Evolutionary conservation across 2,113 vertebrate genomes (phyloP), one percentile per base, ranked within the genome.

Genomic region (Lamprologus sp.): DNA sequence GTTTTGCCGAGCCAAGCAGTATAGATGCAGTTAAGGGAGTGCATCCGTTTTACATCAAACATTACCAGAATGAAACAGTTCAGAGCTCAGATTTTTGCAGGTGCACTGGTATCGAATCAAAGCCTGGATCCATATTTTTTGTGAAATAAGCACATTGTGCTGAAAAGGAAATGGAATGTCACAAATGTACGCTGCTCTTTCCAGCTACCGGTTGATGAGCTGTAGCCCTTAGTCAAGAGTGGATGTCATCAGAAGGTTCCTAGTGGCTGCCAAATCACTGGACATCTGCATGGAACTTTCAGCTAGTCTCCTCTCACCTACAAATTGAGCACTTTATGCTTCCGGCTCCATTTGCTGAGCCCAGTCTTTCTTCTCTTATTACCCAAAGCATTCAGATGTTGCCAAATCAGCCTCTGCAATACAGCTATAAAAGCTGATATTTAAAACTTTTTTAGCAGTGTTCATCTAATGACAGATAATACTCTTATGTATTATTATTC

Each of bases 1-100:
- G 3, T 92, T 91, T 80, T 90, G 89, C 92, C 47, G 28, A 91
- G 88, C 63, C 55, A 83, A 91, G 92, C 92, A 87, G 42, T 82
- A 88, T 60, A 28, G 31, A 87, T 9, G 87, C 42, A 63, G 87
- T 88, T 33, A 86, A 45, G 90, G 81, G 80, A 88, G 68, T 6
- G 82, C 63, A 31, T 80, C 63, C 17, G n/a, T 42, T 77, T 83
- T 56, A 12, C 21, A 7, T 85, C 82, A 87, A 79, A 60, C 77
- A 2, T 23, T 4, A 17, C 28, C 54, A 68, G 54, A 58, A 26
- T 79, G 26, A 51, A 55, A 51, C 53, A 1, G 7, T 14, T 85
- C 42, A 17, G 23, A 26, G 63, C 31, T 79, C 17, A 11, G 21
- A 9, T 65, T 60, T 45, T 63, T 80, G 35, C 45, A 77, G 55